phyloP scores from a whole-genome alignment of 2,888 invertebrate genomes.

The Metalampra italica region DNA sequence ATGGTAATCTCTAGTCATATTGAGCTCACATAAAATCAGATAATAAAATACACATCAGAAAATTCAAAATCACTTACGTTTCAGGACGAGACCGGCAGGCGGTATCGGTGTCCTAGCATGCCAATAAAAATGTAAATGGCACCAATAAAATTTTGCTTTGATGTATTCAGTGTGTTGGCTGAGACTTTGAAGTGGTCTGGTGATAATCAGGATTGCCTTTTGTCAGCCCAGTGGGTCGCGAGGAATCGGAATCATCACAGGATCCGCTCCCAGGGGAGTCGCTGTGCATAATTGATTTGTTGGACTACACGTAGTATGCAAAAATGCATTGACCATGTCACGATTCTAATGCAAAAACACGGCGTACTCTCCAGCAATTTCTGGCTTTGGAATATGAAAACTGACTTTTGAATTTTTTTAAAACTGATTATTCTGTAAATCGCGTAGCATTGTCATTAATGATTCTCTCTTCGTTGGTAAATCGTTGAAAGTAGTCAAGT shows the following conservation, averaged over 20 bases:
- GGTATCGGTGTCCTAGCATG: conserved; percentile 73
- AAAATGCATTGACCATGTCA: not conserved
- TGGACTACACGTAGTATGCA: conserved; percentile 8
- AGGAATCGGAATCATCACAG: conserved; percentile 25
- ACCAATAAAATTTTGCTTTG: conserved; percentile 75
- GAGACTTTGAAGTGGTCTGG: conserved; percentile 63
- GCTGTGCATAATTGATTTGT: not conserved
- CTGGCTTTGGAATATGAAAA: too few relatives aligned
- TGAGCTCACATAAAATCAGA: conserved; percentile 72
- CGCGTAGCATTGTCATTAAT: too few relatives aligned
- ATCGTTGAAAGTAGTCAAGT: too few relatives aligned
- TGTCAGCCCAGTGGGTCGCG: conserved; percentile 36
- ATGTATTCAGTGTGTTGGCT: conserved; percentile 49
- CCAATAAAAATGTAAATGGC: conserved; percentile 77
- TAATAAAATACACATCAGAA: conserved; percentile 77
- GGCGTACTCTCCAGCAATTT: too few relatives aligned
- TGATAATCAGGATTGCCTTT: conserved; percentile 54
- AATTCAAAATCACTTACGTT: conserved; percentile 79
- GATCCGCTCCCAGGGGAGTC: conserved; percentile 35
- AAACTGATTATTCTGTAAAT: too few relatives aligned
- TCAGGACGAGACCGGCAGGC: conserved; percentile 59
- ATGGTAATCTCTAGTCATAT: conserved; percentile 69
- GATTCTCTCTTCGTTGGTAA: too few relatives aligned
- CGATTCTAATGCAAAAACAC: not conserved
- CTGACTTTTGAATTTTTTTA: too few relatives aligned